Percentiles rank a stretch among this genome's conserved stretches.
Conservation (phyloP, 2,797 vertebrate genomes). For the Sarcophilus harrisii region DNA sequence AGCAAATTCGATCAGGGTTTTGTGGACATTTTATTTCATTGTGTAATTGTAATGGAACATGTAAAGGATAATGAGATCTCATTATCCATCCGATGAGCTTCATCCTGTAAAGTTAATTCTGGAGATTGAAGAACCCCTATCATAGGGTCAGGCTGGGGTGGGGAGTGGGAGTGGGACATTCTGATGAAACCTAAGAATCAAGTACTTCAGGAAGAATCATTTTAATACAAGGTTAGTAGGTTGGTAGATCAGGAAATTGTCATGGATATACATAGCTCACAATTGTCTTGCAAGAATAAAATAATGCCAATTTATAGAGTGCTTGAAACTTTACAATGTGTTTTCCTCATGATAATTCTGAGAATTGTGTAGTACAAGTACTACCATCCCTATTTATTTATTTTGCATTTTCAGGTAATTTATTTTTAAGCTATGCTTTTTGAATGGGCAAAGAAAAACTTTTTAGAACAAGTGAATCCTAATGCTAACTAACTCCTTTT, state of each 20-base stretch:
- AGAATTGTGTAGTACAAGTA: not conserved
- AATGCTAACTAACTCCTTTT: not conserved
- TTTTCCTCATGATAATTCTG: not conserved
- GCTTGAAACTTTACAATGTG: not conserved
- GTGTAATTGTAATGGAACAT: fast-evolving
- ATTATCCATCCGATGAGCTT: fast-evolving
- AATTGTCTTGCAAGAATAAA: not conserved
- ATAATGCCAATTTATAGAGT: not conserved
- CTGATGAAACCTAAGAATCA: not conserved
- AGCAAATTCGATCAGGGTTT: not conserved
- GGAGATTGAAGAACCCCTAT: not conserved
- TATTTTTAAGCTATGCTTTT: constrained; percentile 17
- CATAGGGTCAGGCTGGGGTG: not conserved
- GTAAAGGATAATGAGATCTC: fast-evolving
- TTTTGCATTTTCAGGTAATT: constrained; percentile 4
- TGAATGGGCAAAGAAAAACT: constrained; percentile 4
- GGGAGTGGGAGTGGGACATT: not conserved
- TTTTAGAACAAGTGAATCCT: constrained; percentile 27
- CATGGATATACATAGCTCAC: not conserved
- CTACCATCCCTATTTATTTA: not conserved
- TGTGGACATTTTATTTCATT: fast-evolving
- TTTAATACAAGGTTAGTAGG: not conserved
- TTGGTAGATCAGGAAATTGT: not conserved
- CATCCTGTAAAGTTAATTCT: not conserved
- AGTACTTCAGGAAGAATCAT: not conserved